Conservation (phyloP, 2,113 vertebrate genomes). For the Varanus komodoensis region DNA sequence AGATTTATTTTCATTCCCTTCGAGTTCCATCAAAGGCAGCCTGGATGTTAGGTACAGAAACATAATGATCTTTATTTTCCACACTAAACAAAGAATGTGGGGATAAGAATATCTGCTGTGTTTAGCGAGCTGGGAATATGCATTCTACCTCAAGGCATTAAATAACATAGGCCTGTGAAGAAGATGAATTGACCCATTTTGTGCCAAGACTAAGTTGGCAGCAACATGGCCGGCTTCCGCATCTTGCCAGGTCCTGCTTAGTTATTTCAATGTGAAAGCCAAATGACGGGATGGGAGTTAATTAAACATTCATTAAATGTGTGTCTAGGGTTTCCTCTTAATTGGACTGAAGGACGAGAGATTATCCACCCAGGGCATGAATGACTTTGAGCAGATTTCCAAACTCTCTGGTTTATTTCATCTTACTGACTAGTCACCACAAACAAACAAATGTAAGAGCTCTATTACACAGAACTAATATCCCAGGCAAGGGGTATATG, state of each 20-base stretch:
- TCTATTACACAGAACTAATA: not conserved
- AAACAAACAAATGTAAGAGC: not conserved
- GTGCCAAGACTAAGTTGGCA: constrained; percentile 20
- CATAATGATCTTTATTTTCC: not conserved
- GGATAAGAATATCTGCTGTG: not conserved
- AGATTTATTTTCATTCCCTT: not conserved
- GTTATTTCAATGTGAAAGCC: not conserved
- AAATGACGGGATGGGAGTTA: constrained; percentile 11
- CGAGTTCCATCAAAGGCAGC: not conserved
- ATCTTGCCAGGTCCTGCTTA: constrained; percentile 6
- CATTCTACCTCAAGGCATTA: not conserved
- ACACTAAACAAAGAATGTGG: not conserved
- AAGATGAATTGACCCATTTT: constrained; percentile 16
- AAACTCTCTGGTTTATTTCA: not conserved
- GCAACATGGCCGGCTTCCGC: not conserved
- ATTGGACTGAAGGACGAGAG: not conserved
- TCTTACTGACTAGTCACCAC: not conserved
- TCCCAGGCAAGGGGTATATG: not conserved
- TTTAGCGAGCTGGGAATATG: constrained; percentile 9
- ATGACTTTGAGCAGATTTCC: not conserved
- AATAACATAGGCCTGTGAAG: constrained; percentile 4
- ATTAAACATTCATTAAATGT: constrained; percentile 1
- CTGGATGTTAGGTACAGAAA: not conserved
- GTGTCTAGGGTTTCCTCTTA: not conserved
- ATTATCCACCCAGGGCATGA: not conserved